Percentiles rank a stretch among this genome's conserved stretches.
These are phyloP conservation scores for Heteractis magnifica DNA, from an alignment of 92 coral and sea anemone species.

Conservation along the genomic window DNA sequence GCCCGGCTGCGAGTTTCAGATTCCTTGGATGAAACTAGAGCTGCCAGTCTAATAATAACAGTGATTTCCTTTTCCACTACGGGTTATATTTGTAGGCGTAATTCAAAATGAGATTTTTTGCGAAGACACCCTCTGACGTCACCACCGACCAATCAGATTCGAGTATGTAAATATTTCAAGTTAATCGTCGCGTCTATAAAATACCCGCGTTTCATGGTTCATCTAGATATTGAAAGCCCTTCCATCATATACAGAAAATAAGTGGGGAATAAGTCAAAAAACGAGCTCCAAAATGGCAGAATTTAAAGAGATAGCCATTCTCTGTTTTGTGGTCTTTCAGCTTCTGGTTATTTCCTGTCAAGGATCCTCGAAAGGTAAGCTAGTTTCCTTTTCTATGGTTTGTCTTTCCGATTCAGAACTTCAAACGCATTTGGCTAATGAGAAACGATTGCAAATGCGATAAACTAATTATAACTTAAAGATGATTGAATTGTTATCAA, in stretches of 20 bases:
- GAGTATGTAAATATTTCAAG: neutral
- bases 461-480: neutral
- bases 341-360: neutral
- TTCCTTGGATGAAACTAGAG: too few species aligned
- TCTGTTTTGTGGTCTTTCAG: neutral
- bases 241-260: too few species aligned
- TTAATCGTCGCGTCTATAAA: neutral
- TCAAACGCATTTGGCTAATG: neutral
- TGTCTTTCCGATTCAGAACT: neutral
- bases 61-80: neutral
- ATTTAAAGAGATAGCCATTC: neutral
- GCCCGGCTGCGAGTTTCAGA: too few species aligned
- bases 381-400: neutral
- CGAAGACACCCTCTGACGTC: constrained; percentile 6
- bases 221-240: neutral
- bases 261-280: neutral
- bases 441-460: neutral
- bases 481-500: neutral
- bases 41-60: neutral
- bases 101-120: neutral
- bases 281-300: neutral
- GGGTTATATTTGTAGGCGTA: neutral
- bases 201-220: neutral
- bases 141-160: neutral
- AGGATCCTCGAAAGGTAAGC: neutral